Percentiles rank a stretch among this genome's conserved stretches.
Evolutionary conservation across 2,797 vertebrate species (phyloP).

Genomic region (Chromis chromis): DNA sequence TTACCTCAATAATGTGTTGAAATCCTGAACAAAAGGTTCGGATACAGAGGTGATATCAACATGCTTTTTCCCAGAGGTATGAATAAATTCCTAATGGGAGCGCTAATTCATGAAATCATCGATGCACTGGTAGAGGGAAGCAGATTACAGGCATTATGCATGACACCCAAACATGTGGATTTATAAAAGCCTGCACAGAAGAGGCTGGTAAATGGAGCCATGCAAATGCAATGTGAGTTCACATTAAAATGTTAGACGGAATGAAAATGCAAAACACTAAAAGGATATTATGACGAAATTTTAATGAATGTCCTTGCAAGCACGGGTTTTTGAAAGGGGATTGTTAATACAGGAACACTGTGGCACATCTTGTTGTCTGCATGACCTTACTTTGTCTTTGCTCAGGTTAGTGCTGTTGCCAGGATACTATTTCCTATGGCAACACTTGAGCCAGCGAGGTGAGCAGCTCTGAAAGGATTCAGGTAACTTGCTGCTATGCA

Average conservation of each 20-base stretch:
- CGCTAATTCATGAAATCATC: slow-evolving; percentile 50
- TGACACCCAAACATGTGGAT: slow-evolving; percentile 36
- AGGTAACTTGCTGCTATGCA: slow-evolving; percentile 70
- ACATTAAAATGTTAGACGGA: slow-evolving; percentile 15
- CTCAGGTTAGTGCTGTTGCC: slow-evolving; percentile 83
- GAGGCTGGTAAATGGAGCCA: slow-evolving; percentile 1
- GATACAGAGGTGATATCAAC: neutral
- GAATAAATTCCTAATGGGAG: slow-evolving; percentile 39
- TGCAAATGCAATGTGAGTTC: slow-evolving; percentile 16
- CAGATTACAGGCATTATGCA: slow-evolving; percentile 35
- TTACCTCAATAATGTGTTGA: slow-evolving; percentile 19
- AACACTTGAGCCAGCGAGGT: slow-evolving; percentile 81
- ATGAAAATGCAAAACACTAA: slow-evolving; percentile 23
- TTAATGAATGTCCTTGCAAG: slow-evolving; percentile 29
- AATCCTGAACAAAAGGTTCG: slow-evolving; percentile 39
- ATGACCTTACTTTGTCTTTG: slow-evolving; percentile 85
- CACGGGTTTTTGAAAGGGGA: slow-evolving; percentile 46
- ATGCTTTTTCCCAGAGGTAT: slow-evolving; percentile 14
- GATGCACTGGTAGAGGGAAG: slow-evolving; percentile 17
- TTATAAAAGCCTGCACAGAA: slow-evolving; percentile 31
- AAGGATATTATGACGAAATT: slow-evolving; percentile 15
- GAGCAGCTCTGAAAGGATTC: slow-evolving; percentile 74
- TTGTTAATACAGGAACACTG: slow-evolving; percentile 36
- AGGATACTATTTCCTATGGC: slow-evolving; percentile 86
- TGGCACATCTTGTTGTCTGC: slow-evolving; percentile 61